Evolutionary conservation across 2,113 vertebrate genomes (phyloP).

Genomic region (Notarius lentiginosus): DNA sequence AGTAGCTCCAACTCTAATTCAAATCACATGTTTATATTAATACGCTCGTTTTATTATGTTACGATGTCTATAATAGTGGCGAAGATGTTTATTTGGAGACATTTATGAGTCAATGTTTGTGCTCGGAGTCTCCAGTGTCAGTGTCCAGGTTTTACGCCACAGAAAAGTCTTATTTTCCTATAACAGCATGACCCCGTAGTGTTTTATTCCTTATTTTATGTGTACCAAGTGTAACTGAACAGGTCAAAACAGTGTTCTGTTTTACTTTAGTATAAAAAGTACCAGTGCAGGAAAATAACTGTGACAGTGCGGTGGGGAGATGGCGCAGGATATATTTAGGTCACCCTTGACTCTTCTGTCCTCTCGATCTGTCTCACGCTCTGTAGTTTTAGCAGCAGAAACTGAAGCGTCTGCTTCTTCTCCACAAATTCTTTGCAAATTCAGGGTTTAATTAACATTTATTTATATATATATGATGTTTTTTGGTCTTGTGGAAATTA

Average conservation of each 20-base stretch:
- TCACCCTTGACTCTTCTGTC: slow-evolving; percentile 41
- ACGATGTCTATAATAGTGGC: neutral
- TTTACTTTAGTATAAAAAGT: neutral
- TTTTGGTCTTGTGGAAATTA: neutral
- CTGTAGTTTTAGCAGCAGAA: neutral
- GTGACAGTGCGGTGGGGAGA: slow-evolving; percentile 35
- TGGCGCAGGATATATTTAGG: slow-evolving; percentile 43
- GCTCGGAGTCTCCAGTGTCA: neutral
- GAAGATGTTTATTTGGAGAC: neutral
- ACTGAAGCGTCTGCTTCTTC: slow-evolving; percentile 4
- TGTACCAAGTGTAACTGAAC: neutral
- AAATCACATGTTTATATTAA: neutral
- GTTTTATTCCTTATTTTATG: neutral
- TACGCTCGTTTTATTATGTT: neutral
- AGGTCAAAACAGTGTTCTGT: slow-evolving; percentile 6
- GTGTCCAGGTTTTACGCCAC: neutral
- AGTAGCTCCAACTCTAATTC: neutral
- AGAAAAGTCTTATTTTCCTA: neutral
- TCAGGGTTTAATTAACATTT: neutral
- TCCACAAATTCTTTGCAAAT: neutral
- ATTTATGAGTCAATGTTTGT: neutral
- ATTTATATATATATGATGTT: neutral
- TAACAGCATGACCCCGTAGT: no score
- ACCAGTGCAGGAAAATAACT: slow-evolving; percentile 14
- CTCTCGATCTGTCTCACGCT: slow-evolving; percentile 10